Evolutionary conservation across 2,113 vertebrate species (phyloP).

Genomic region (human (Homo sapiens)): DNA sequence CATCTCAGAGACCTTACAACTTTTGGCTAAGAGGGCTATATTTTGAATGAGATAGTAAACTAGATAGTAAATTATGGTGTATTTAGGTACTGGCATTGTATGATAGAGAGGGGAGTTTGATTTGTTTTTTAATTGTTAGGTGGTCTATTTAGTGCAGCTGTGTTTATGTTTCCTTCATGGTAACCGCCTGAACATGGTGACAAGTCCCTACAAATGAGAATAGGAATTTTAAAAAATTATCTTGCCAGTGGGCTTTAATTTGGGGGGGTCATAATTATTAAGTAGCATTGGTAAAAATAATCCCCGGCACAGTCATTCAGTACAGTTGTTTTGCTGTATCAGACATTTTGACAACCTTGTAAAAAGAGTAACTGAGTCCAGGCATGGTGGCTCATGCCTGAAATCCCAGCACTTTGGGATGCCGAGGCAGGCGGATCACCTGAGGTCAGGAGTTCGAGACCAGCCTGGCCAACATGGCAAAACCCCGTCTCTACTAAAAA

Average conservation of each 20-base stretch:
- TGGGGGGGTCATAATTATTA: constrained; percentile 69
- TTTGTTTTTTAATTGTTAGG: constrained; percentile 64
- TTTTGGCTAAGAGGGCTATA: not conserved
- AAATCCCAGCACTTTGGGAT: too few species aligned
- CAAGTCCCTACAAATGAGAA: constrained; percentile 54
- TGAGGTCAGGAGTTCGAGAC: too few species aligned
- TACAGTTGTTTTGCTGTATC: not conserved
- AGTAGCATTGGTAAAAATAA: constrained; percentile 68
- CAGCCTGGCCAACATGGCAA: too few species aligned
- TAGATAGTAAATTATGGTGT: not conserved
- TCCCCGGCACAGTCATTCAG: constrained; percentile 45
- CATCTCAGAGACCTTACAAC: not conserved
- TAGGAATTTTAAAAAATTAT: constrained; percentile 50
- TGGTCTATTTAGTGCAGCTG: constrained; percentile 61
- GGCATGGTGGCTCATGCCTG: too few species aligned
- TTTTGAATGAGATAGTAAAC: constrained; percentile 25
- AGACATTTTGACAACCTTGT: constrained; percentile 40
- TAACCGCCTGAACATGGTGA: constrained; percentile 64
- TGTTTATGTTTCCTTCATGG: constrained; percentile 64
- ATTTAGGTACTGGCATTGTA: constrained; percentile 35
- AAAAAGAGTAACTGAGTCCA: not conserved
- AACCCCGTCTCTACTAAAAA: too few species aligned
- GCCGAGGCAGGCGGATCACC: too few species aligned
- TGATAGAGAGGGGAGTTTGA: not conserved
- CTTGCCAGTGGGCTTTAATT: constrained; percentile 64